These are phyloP conservation scores for Heteronetta atricapilla DNA, from an alignment of 2,113 vertebrate species.

Conservation along the genomic window DNA sequence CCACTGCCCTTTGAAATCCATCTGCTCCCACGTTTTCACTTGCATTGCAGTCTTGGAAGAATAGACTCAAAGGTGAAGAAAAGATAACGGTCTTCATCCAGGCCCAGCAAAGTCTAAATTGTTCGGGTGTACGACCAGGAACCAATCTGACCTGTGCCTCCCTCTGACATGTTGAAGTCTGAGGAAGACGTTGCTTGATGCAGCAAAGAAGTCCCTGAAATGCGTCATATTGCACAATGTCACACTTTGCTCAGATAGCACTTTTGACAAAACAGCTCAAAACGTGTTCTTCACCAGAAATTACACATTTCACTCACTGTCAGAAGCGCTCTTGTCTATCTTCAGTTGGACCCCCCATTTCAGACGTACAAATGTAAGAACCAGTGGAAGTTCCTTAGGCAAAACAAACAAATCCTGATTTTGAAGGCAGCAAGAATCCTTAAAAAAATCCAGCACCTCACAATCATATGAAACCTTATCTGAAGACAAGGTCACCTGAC, in stretches of 20 bases:
- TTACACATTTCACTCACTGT: not conserved
- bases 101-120: not conserved
- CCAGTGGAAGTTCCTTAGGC: not conserved
- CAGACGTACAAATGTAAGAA: not conserved
- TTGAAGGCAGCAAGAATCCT: not conserved
- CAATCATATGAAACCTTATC: not conserved
- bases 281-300: not conserved
- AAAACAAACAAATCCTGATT: not conserved
- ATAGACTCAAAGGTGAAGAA: not conserved
- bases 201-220: not conserved
- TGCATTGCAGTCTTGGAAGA: not conserved
- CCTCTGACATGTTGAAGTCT: not conserved
- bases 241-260: not conserved
- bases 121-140: not conserved
- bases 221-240: not conserved
- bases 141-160: not conserved
- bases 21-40: not conserved
- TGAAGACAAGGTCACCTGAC: not conserved
- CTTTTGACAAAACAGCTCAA: not conserved
- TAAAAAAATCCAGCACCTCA: not conserved
- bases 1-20: rapidly evolving
- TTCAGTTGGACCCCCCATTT: not conserved
- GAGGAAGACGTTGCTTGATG: not conserved
- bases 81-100: not conserved
- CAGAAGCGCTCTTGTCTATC: not conserved